Evolutionary conservation across 2,888 invertebrate species (phyloP), one percentile per base, ranked within the genome.

Genomic region (Callyntrura guangdongensis): DNA sequence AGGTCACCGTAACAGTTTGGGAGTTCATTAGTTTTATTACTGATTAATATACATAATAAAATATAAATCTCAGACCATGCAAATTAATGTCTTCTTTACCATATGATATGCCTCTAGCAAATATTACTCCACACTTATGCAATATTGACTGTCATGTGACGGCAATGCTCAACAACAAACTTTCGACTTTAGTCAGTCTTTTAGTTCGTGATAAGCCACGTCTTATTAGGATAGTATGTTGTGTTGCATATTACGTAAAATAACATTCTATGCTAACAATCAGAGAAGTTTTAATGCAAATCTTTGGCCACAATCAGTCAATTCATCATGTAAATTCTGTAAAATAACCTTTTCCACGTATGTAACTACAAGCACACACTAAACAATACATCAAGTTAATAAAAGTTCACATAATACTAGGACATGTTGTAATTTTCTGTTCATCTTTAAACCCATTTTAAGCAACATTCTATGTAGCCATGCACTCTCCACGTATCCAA

Each of bases 321-420:
- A 25, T 5, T 25, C 64, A 45, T 72, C 72, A 72, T n/a, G 2
- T n/a, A 4, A 69, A 47, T 45, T 45, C 47, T 72, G 47, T 11
- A 17, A n/a, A 72, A 17, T 72, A 45, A 47, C 47, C 72, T 72
- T 36, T 36, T 69, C 69, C 47, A 47, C 47, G 17, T 47, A 47
- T 17, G 17, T 47, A 72, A 8, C 8, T 20, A 25, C 17, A 8
- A 17, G 12, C 47, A n/a, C 17, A 72, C 25, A 9, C 20, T 14
- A 25, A 64, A 64, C 45, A 45, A 72, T 17, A 17, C 11, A 3
- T 20, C 9, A 47, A 72, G 3, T 3, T 72, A 47, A 64, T 36
- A 36, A 4, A 45, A 72, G 47, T 72, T 72, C 72, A 72, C 72
- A 72, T n/a, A 72, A 72, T 72, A 20, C 20, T n/a, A 59, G n/a